A percentile compares a stretch with the other conserved stretches of the same genome.
These are phyloP conservation scores for Aromia moschata DNA, from an alignment of 2,888 invertebrate species.

Conservation along the genomic window DNA sequence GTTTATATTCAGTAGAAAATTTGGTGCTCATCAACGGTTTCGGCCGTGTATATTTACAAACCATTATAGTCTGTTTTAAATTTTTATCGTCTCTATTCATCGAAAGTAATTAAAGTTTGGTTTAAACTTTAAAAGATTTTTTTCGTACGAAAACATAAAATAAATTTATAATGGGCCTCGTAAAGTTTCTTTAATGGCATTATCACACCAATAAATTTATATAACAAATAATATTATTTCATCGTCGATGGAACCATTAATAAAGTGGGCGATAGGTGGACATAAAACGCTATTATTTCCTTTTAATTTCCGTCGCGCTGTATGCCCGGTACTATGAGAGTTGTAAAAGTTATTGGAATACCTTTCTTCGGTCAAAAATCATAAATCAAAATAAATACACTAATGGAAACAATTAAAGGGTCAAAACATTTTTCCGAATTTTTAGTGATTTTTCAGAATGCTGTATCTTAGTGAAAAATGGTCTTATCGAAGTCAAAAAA, in stretches of 20 bases:
- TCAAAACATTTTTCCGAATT: too few species aligned
- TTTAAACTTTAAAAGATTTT: slow-evolving; percentile 11
- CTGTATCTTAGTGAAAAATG: too few species aligned
- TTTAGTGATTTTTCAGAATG: too few species aligned
- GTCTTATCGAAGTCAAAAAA: too few species aligned
- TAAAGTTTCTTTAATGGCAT: slow-evolving; percentile 37
- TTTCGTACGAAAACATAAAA: slow-evolving; percentile 25
- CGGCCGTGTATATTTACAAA: slow-evolving; percentile 56
- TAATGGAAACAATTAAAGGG: too few species aligned
- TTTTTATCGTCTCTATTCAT: slow-evolving; percentile 52
- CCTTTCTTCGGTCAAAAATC: too few species aligned
- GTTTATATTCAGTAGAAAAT: slow-evolving; percentile 58
- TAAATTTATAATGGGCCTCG: slow-evolving; percentile 34
- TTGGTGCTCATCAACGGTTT: slow-evolving; percentile 60
- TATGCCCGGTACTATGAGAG: too few species aligned
- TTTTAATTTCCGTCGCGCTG: slow-evolving; percentile 7
- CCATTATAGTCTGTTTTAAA: slow-evolving; percentile 55
- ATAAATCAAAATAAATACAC: too few species aligned
- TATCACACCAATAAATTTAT: slow-evolving; percentile 38
- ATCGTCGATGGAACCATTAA: slow-evolving; percentile 24
- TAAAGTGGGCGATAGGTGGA: slow-evolving; percentile 15
- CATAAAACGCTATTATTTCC: slow-evolving; percentile 13
- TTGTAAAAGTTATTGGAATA: too few species aligned
- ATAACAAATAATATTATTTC: slow-evolving; percentile 38
- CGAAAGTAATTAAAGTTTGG: slow-evolving; percentile 26